Conservation (phyloP, 2,888 invertebrate genomes). For the Drosophila rellima region DNA sequence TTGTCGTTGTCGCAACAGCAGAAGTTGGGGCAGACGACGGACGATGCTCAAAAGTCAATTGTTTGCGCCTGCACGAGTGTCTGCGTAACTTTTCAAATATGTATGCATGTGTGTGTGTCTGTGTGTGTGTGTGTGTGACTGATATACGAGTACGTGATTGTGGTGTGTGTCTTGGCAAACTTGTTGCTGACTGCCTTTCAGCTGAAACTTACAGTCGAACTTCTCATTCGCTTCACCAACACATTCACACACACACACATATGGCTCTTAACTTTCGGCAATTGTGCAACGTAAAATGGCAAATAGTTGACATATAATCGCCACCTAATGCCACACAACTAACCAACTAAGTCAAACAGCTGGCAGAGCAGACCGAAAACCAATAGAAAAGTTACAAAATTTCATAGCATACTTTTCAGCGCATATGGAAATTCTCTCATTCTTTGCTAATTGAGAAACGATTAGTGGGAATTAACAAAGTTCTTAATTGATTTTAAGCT, state of each 20-base stretch:
- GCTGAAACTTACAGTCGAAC: constrained; percentile 55
- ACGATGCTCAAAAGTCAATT: constrained; percentile 71
- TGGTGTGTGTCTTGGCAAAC: constrained; percentile 62
- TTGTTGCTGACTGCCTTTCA: constrained; percentile 67
- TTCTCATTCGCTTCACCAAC: constrained; percentile 23
- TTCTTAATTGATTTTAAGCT: constrained; percentile 32
- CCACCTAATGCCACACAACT: constrained; percentile 29
- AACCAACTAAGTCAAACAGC: constrained; percentile 37
- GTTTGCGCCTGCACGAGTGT: constrained; percentile 71
- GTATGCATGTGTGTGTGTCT: constrained; percentile 16
- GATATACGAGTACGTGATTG: constrained; percentile 66
- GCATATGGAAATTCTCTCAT: constrained; percentile 33
- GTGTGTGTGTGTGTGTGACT: constrained; percentile 30
- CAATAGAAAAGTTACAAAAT: constrained; percentile 34
- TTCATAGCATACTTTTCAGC: constrained; percentile 49
- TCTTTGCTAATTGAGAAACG: constrained; percentile 35
- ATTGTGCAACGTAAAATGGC: constrained; percentile 60
- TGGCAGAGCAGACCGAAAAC: constrained; percentile 24
- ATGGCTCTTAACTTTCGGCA: constrained; percentile 48
- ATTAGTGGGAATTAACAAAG: constrained; percentile 34
- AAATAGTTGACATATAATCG: constrained; percentile 61
- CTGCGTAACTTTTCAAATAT: constrained; percentile 63
- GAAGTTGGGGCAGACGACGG: constrained; percentile 24
- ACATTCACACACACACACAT: neutral
- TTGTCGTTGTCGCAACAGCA: neutral